Conservation (phyloP, 2,888 invertebrate species). For the Thymelicus lineola region DNA sequence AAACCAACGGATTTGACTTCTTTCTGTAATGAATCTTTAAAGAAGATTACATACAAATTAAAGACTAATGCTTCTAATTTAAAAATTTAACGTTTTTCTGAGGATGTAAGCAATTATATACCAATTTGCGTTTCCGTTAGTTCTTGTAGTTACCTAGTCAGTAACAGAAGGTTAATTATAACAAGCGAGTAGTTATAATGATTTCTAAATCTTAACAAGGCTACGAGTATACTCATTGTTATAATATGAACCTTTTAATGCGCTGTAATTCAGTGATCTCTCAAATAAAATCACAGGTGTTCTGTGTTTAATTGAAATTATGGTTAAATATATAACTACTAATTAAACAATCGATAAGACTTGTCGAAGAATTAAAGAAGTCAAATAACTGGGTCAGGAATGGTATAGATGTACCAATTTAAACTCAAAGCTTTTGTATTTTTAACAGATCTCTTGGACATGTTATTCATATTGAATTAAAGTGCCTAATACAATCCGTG, state of each 20-base stretch:
- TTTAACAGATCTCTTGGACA: no score
- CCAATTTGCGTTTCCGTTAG: slow-evolving; percentile 46
- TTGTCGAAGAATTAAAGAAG: no score
- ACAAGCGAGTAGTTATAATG: slow-evolving; percentile 42
- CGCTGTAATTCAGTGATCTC: background rate
- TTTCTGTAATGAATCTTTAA: no score
- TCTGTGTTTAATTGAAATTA: no score
- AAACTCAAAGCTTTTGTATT: no score
- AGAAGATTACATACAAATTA: background rate
- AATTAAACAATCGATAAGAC: no score
- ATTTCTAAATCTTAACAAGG: slow-evolving; percentile 49
- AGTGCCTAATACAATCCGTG: no score
- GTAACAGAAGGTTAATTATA: slow-evolving; percentile 49
- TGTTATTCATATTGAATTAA: no score
- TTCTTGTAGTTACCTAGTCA: slow-evolving; percentile 45
- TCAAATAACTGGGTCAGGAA: no score
- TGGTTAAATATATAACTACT: no score
- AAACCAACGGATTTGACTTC: no score
- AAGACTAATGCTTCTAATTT: background rate
- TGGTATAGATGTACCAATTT: no score
- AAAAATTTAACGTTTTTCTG: background rate
- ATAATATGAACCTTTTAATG: slow-evolving; percentile 17
- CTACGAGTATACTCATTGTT: slow-evolving; percentile 42
- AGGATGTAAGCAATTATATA: slow-evolving; percentile 44
- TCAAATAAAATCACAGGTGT: background rate